These are phyloP conservation scores for Seladonia tumulorum DNA, from an alignment of 2,888 invertebrate species.

Conservation along the genomic window DNA sequence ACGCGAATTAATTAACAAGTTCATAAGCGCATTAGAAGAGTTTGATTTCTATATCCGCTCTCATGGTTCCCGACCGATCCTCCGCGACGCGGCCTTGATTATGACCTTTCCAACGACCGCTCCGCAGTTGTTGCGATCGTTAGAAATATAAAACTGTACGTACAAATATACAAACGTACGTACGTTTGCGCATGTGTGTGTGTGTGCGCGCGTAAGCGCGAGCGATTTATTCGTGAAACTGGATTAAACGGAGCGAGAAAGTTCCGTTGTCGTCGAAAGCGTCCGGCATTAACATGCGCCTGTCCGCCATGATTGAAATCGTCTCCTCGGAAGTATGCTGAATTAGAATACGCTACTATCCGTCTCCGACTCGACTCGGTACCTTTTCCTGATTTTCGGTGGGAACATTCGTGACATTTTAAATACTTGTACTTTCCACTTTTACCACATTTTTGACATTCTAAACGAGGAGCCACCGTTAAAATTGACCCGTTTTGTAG, in stretches of 20 bases:
- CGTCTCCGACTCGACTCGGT: neutral
- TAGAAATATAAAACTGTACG: neutral
- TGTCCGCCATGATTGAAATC: slow-evolving; percentile 66
- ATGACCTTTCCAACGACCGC: slow-evolving; percentile 5
- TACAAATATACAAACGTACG: too few species aligned
- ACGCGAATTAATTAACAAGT: slow-evolving; percentile 42
- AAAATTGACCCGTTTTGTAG: neutral
- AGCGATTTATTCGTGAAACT: slow-evolving; percentile 81
- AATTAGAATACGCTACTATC: slow-evolving; percentile 34
- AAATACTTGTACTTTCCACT: slow-evolving; percentile 1
- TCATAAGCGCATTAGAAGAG: slow-evolving; percentile 31
- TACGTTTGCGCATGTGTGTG: neutral
- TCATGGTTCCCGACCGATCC: slow-evolving; percentile 35
- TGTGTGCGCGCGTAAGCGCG: slow-evolving; percentile 38
- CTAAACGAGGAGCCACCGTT: neutral
- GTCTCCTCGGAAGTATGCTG: slow-evolving; percentile 38
- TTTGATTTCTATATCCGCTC: slow-evolving; percentile 53
- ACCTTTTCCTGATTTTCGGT: neutral
- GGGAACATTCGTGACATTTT: slow-evolving; percentile 8
- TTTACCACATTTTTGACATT: slow-evolving; percentile 1
- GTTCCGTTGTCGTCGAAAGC: slow-evolving; percentile 81
- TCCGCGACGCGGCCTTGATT: slow-evolving; percentile 29
- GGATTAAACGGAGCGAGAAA: slow-evolving; percentile 82
- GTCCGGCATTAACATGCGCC: slow-evolving; percentile 72
- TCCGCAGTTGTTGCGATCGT: neutral